Conservation (phyloP, 2,797 vertebrate genomes). For the Rhynchotus rufescens region DNA sequence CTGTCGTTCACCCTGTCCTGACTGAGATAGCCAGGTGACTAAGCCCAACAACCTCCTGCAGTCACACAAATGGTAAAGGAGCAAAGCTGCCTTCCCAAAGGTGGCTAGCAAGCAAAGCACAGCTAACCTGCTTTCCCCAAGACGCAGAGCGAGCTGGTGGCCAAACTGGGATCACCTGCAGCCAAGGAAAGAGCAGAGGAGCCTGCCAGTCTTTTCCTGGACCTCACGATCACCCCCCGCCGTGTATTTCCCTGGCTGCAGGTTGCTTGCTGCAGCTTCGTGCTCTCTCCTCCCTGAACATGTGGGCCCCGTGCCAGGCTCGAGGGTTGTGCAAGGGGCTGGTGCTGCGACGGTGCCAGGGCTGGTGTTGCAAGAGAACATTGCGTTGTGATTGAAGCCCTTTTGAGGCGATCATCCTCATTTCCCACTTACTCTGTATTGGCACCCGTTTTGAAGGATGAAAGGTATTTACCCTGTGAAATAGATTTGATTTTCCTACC, state of each 20-base stretch:
- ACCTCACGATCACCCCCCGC: conserved; percentile 7
- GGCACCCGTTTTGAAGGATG: neutral
- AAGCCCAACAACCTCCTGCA: neutral
- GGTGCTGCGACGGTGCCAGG: neutral
- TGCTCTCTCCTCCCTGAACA: neutral
- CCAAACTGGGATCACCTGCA: conserved; percentile 26
- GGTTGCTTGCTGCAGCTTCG: neutral
- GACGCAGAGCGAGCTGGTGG: neutral
- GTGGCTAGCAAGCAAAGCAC: neutral
- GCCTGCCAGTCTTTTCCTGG: conserved; percentile 39
- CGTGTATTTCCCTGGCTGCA: neutral
- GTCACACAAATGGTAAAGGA: neutral
- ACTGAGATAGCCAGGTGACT: neutral
- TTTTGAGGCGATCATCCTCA: conserved; percentile 2
- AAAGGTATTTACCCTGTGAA: conserved; percentile 19
- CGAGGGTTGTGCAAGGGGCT: neutral
- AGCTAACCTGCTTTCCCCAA: neutral
- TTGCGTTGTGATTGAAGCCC: neutral
- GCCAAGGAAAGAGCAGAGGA: conserved; percentile 39
- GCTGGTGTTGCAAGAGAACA: neutral
- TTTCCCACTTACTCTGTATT: neutral
- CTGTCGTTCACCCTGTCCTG: neutral
- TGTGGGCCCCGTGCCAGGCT: neutral
- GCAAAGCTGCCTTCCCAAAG: neutral
- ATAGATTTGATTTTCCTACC: conserved; percentile 24